Evolutionary conservation across 2,888 invertebrate genomes (phyloP).

Genomic region (Amphiduros pacificus): DNA sequence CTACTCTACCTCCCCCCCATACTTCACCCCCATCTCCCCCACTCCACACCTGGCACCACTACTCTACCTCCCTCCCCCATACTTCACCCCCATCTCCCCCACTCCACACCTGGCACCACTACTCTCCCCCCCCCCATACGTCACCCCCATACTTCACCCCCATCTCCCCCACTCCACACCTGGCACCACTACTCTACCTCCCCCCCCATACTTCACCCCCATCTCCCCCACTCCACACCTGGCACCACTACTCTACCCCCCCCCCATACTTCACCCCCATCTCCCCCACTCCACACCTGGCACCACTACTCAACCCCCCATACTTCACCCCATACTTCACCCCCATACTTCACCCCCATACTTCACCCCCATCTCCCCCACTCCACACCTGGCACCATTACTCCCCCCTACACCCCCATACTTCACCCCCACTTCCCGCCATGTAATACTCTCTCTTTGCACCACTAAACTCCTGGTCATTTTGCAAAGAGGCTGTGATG

Average conservation of each 20-base stretch:
- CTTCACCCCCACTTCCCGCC: no score
- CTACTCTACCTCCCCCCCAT: not conserved
- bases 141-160: not conserved
- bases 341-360: not conserved
- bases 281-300: not conserved
- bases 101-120: not conserved
- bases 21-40: not conserved
- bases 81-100: not conserved
- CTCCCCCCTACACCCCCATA: not conserved
- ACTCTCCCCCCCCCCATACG: not conserved
- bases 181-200: not conserved
- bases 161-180: not conserved
- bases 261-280: not conserved
- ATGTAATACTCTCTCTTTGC: no score
- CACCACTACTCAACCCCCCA: not conserved
- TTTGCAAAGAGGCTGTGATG: no score
- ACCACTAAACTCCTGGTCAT: no score
- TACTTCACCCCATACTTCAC: not conserved
- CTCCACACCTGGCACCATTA: not conserved
- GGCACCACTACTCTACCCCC: not conserved
- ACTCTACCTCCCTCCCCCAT: not conserved
- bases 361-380: not conserved
- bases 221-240: not conserved
- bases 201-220: not conserved
- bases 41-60: slow-evolving; percentile 1